These are phyloP conservation scores for Poecilia wingei DNA, from an alignment of 2,797 vertebrate species.

Conservation along the genomic window DNA sequence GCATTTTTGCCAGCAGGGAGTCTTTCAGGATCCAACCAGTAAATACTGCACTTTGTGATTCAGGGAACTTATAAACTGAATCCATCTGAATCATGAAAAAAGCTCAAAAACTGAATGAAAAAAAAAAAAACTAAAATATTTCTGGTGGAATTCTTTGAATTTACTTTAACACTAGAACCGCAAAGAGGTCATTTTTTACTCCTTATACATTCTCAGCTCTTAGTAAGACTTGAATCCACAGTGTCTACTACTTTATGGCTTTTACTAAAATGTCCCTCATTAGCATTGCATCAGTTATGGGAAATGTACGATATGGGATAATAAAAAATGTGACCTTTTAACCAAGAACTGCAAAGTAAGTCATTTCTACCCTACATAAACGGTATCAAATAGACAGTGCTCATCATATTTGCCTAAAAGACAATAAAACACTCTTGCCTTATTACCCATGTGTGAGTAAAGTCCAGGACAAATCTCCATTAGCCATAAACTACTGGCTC, in stretches of 20 bases:
- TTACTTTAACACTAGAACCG: constrained; percentile 12
- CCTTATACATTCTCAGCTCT: neutral
- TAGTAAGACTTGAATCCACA: neutral
- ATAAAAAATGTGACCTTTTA: neutral
- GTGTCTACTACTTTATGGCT: constrained; percentile 4
- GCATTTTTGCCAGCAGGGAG: constrained; percentile 38
- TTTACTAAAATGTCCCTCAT: constrained; percentile 7
- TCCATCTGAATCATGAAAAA: constrained; percentile 44
- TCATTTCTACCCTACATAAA: neutral
- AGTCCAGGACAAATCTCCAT: neutral
- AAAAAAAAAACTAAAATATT: constrained; percentile 60
- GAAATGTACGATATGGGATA: neutral
- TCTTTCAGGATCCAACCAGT: constrained; percentile 46
- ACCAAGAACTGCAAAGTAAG: neutral
- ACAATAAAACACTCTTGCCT: neutral
- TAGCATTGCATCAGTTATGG: neutral
- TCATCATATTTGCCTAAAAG: neutral
- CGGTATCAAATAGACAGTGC: neutral
- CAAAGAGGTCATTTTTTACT: constrained; percentile 1
- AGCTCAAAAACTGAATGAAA: constrained; percentile 35
- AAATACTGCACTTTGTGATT: constrained; percentile 67
- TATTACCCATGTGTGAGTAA: neutral
- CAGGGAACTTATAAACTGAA: constrained; percentile 50
- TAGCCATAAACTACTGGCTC: neutral
- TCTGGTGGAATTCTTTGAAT: constrained; percentile 32